Conservation (phyloP, 2,888 invertebrate species). For the Ectobius pallidus region DNA sequence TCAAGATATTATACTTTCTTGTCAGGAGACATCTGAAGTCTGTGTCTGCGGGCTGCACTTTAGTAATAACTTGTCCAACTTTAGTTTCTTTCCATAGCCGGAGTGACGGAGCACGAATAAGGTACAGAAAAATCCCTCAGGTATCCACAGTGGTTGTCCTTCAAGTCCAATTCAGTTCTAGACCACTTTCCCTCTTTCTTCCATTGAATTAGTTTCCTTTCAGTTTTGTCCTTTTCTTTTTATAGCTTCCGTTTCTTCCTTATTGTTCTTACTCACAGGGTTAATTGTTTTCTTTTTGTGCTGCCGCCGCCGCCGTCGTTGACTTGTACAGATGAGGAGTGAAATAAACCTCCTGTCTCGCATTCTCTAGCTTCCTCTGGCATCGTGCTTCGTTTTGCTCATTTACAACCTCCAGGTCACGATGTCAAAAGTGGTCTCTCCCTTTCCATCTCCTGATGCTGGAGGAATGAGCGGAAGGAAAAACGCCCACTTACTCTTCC, state of each 20-base stretch:
- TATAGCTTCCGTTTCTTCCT: too few relatives aligned
- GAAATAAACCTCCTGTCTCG: background rate
- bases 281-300: slow-evolving; percentile 16
- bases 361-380: background rate
- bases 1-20: too few relatives aligned
- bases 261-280: background rate
- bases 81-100: too few relatives aligned
- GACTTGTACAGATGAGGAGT: slow-evolving; percentile 4
- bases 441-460: background rate
- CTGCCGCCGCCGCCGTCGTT: too few relatives aligned
- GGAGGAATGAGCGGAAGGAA: background rate
- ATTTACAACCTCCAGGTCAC: slow-evolving; percentile 7
- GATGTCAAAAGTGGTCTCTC: slow-evolving; percentile 8
- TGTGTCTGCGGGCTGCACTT: too few relatives aligned
- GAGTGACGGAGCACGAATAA: too few relatives aligned
- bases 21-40: too few relatives aligned
- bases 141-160: background rate
- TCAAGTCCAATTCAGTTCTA: background rate
- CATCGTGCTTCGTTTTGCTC: background rate
- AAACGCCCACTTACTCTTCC: background rate
- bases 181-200: background rate
- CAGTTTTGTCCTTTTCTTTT: background rate
- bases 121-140: background rate
- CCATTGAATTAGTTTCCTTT: slow-evolving; percentile 2
- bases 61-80: too few relatives aligned